These are phyloP conservation scores for Sebastolobus altivelis DNA, from an alignment of 2,797 vertebrate genomes.

Conservation along the genomic window DNA sequence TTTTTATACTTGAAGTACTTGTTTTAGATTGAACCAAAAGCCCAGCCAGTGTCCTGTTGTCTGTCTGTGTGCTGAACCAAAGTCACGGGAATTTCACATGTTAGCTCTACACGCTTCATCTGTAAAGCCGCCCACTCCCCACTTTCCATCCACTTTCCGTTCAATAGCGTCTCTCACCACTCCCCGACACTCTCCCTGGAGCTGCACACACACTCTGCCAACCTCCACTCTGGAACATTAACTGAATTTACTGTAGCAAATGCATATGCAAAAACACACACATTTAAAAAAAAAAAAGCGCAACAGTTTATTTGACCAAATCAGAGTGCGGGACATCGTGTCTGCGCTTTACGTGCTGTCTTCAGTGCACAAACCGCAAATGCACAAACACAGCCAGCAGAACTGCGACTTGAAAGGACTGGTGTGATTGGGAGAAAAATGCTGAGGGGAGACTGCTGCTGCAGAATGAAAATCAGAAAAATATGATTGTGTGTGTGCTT, in stretches of 20 bases:
- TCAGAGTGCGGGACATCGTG: constrained; percentile 27
- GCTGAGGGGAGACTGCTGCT: constrained; percentile 36
- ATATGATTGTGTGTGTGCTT: constrained; percentile 18
- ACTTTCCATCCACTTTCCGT: constrained; percentile 61
- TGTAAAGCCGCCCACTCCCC: constrained; percentile 63
- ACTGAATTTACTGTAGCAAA: constrained; percentile 37
- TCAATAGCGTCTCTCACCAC: constrained; percentile 52
- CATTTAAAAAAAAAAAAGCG: constrained; percentile 7
- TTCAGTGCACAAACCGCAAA: constrained; percentile 23
- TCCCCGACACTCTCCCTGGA: constrained; percentile 30
- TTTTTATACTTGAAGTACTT: constrained; percentile 9
- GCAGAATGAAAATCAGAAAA: constrained; percentile 64
- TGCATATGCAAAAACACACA: constrained; percentile 19
- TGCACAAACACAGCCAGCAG: constrained; percentile 43
- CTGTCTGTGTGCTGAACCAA: constrained; percentile 23
- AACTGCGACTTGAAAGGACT: constrained; percentile 44
- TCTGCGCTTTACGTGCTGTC: background rate
- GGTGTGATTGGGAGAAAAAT: constrained; percentile 47
- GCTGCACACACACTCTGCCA: constrained; percentile 41
- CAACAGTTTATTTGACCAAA: constrained; percentile 49
- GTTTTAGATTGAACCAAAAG: background rate
- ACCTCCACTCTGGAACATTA: constrained; percentile 45
- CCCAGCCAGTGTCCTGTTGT: constrained; percentile 19
- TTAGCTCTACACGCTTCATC: constrained; percentile 41
- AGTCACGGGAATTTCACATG: constrained; percentile 52